Base-by-base conservation (phyloP, 2,888 invertebrate species). In the Chymomyza caudatula region DNA sequence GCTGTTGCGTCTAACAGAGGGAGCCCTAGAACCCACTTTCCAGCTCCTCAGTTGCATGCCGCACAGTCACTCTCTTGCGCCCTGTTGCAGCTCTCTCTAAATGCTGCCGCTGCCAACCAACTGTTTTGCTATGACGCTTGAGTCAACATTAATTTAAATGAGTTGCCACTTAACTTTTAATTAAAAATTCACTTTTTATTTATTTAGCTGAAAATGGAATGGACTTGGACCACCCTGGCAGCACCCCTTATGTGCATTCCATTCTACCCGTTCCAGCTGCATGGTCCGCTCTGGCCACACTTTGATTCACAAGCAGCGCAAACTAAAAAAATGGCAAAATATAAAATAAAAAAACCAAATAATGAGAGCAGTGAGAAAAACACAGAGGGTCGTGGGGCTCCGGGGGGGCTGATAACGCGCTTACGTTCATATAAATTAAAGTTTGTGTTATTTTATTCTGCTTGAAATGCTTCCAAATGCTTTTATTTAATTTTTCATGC, bases 131-230 rank as follows among this genome's bases (percentile, higher is more conserved):
- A 82, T 85, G 81, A 82, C 81, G 81, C 81, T 86, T 85, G 77
- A 86, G 87, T 86, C 87, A 86, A 87, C 87, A 83, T 86, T 81
- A 85, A 87, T 86, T 86, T 83, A 86, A 86, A 86, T 86, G 86
- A 87, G 86, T 87, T 86, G 86, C 86, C 87, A 87, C 87, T 86
- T 86, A 86, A 86, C 86, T 87, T 86, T 87, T 87, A 87, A 86
- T 86, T 86, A 86, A 86, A 86, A 87, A 86, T 87, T 79, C 85
- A 86, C 83, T 86, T 85, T 87, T 81, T 84, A 83, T 82, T 77
- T 84, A 78, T 86, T 84, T 82, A 82, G 76, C 75, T 85, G 86
- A 66, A 83, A 72, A 69, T 77, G 56, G 74, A 80, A 85, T 85
- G 84, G 78, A 83, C 79, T 65, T 55, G 67, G 60, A 58, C 63